Conservation (phyloP, 2,888 invertebrate species). For the Scaptomyza parva region DNA sequence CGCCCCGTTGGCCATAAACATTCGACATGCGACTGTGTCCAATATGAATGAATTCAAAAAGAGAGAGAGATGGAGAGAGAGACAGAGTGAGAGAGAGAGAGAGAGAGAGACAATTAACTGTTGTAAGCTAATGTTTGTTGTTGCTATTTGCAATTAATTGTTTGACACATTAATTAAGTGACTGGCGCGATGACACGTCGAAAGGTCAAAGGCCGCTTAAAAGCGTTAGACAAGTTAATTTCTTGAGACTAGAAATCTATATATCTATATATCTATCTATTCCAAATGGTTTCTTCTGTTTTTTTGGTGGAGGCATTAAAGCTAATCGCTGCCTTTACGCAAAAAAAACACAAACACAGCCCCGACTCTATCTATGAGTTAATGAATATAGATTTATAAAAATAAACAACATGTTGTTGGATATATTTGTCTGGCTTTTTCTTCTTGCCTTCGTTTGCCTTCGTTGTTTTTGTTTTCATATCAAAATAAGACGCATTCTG, state of each 20-base stretch:
- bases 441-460: constrained; percentile 26
- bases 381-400: constrained; percentile 51
- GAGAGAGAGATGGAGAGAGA: constrained; percentile 42
- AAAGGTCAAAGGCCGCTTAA: constrained; percentile 75
- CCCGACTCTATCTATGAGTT: constrained; percentile 8
- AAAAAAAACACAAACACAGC: constrained; percentile 9
- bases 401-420: constrained; percentile 40
- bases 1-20: constrained; percentile 77
- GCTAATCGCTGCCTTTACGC: constrained; percentile 66
- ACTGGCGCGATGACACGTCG: constrained; percentile 63
- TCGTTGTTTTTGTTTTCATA: constrained; percentile 37
- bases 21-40: constrained; percentile 53
- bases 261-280: constrained; percentile 31
- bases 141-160: constrained; percentile 70
- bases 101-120: constrained; percentile 37
- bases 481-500: constrained; percentile 53
- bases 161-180: constrained; percentile 73
- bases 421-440: not conserved
- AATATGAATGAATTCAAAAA: constrained; percentile 70
- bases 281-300: constrained; percentile 47
- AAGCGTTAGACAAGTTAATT: constrained; percentile 76
- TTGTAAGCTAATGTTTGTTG: constrained; percentile 18
- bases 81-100: constrained; percentile 38
- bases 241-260: constrained; percentile 32
- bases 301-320: constrained; percentile 59